Base-by-base conservation (phyloP, 2,888 invertebrate genomes). In the Thera britannica region DNA sequence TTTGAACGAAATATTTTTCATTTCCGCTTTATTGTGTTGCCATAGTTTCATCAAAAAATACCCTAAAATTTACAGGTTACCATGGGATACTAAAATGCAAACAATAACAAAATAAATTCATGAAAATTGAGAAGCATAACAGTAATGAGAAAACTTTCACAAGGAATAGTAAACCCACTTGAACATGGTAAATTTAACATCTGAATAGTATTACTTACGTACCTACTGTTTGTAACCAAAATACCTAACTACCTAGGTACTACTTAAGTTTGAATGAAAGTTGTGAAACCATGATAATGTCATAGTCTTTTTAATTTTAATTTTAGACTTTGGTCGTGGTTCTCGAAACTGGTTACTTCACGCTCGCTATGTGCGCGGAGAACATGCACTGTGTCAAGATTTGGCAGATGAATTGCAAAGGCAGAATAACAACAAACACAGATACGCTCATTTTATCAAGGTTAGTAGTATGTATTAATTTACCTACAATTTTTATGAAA, bases 281-380 rank as follows among this genome's bases (percentile, higher is more conserved):
- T 23, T 23, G 23, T 23, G 23, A 23, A 23, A 23, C 23, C 23
- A 23, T 23, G 23, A 23, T 23, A 23, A 23, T 23, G 23, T 23
- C 23, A 23, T 23, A 23, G 23, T 23, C 23, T 23, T 23, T 23
- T 23, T 23, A 23, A 23, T 38, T 34, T 49, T 46, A 3, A 46
- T 75, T 73, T 4, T 71, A 92, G 92, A 85, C 4, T 83, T 88
- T 49, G 74, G 73, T 6, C 75, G 73, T 1, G 86, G 90, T 0
- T 87, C 91, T 9, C 79, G 84, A 34, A 92, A 89, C 72, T 93
- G 93, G 93, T 75, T 93, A n/a, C 79, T 93, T 1, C 90, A 93
- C 56, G 86, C 91, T 2, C 88, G 92, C 2, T 93, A 91, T 72
- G 93, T 93, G 7, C 81, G 93, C 60, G 93, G 93, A 6, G 93